Base-by-base conservation (phyloP, 2,113 vertebrate species). In the Mohoua ochrocephala region DNA sequence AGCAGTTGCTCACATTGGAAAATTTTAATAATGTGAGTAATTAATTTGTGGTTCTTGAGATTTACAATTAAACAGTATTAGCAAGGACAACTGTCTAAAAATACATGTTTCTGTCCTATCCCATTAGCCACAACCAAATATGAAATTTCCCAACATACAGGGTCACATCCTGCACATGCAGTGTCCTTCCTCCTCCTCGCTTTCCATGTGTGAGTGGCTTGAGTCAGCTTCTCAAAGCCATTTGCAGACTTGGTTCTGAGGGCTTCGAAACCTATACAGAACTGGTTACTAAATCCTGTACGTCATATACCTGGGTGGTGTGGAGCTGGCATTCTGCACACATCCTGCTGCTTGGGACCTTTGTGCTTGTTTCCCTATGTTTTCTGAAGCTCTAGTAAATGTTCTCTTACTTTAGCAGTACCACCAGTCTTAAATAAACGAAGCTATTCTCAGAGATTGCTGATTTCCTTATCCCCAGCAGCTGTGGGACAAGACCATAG, bases 41-140 rank as follows among this genome's bases (percentile, higher is more conserved):
- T 89, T 96, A 87, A 87, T 65, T 79, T 73, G 64, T 37, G 37
- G 26, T 64, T 87, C 56, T 68, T 68, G 44, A 84, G 85, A 91
- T 65, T 77, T 91, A 56, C 47, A 93, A 81, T 78, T 90, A 71
- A 68, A 91, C 2, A 10, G 64, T 45, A 95, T 84, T 81, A 90
- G 71, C 63, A 90, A 67, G 19, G 71, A 50, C 44, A 47, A 78
- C 41, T 81, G 56, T 53, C 68, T 93, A 96, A 97, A 96, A 95
- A 84, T 60, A 87, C 2, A 7, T 39, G 41, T 53, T 95, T 81
- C 73, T 92, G 85, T 91, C 28, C 76, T 68, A 81, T 56, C n/a
- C 80, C 61, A 94, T 84, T 91, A 93, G 69, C n/a, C 49, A 86
- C 37, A 91, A 75, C 23, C 53, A 71, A 87, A 60, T 23, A 30